phyloP scores from a whole-genome alignment of 1,140 invertebrate species.

The Eurosta solidaginis region DNA sequence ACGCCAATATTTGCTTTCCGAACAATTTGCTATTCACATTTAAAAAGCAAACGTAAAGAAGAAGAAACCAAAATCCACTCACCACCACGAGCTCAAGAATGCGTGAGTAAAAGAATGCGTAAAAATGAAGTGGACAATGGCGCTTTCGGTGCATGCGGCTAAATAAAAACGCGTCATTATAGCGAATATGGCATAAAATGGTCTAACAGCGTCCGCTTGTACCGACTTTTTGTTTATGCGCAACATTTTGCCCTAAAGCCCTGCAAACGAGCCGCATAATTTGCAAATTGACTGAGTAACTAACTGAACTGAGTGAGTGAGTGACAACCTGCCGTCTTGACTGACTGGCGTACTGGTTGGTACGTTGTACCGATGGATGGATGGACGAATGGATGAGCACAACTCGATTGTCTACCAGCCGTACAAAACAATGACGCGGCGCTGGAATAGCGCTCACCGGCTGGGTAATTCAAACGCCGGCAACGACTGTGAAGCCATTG shows the following conservation, averaged over 20 bases:
- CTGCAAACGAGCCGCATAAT: conserved; percentile 15
- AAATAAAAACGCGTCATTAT: neutral
- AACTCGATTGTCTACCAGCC: neutral
- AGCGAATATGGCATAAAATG: neutral
- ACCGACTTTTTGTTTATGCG: neutral
- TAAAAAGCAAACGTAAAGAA: neutral
- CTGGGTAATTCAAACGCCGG: neutral
- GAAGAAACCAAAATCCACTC: neutral
- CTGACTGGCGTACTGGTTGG: neutral
- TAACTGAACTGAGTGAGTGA: neutral
- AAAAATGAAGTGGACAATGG: neutral
- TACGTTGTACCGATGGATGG: no score
- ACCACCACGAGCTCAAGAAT: neutral
- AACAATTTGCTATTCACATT: neutral
- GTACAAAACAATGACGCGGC: neutral
- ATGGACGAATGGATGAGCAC: no score
- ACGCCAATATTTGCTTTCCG: neutral
- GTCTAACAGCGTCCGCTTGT: neutral
- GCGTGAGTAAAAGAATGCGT: neutral
- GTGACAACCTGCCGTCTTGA: neutral
- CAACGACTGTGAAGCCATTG: neutral
- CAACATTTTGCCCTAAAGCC: neutral
- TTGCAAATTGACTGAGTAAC: conserved; percentile 21
- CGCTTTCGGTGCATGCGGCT: neutral
- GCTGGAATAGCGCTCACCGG: neutral